Evolutionary conservation across 2,113 vertebrate genomes (phyloP), one percentile per base, ranked within the genome.

Genomic region (Podarcis cretensis): DNA sequence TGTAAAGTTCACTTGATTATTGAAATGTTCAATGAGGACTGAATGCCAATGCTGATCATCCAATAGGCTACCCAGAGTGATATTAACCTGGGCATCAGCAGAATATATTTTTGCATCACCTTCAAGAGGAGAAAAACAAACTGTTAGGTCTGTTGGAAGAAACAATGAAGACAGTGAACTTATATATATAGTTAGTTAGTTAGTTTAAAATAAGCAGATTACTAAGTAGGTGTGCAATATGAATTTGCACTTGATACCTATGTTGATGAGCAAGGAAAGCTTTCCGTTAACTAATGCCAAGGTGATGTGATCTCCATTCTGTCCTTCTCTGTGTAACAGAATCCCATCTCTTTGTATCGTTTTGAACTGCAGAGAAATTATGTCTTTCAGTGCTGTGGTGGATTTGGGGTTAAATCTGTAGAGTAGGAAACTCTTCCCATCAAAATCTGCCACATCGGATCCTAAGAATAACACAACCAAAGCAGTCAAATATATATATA

Each of bases 41-140:
- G 95, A 96, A 94, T 99, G 98, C 98, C 98, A 99, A 80, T 99
- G 98, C 18, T 98, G 98, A 91, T 99, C 98, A 37, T 99, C 98
- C 86, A 99, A 95, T 90, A 99, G 96, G 93, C 98, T 99, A 92
- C 98, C 98, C 91, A 98, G 89, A 1, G 96, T 97, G 89, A 98
- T 96, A 23, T 91, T 93, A 86, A 96, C 91, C 87, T 90, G 95
- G 75, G 92, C 89, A 89, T 95, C 95, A 35, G 96, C 87, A 35
- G 96, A 94, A 48, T 91, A 85, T 59, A 89, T 91, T 91, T 94
- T 96, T 84, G 93, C 93, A 89, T 95, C 95, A 94, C 97, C 98
- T 98, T 94, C 92, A 94, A 94, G 94, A 90, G 91, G 92, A 94
- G 91, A 91, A 92, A 27, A 94, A 91, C 4, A 95, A 93, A 87